Percentiles rank a stretch among this genome's conserved stretches.
Evolutionary conservation across 2,888 invertebrate species (phyloP).

Genomic region (Merodon equestris): DNA sequence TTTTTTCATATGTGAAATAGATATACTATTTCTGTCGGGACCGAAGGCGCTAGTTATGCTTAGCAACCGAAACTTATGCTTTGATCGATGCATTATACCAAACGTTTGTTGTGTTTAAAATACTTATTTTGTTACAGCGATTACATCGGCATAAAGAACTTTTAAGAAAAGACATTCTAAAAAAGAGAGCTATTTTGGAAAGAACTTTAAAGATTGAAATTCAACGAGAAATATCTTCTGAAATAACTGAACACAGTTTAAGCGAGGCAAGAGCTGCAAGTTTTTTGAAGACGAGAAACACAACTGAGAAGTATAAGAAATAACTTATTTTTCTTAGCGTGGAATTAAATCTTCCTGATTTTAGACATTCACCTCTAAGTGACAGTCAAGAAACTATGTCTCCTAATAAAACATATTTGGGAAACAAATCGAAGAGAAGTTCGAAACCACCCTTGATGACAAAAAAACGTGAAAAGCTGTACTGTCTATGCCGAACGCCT

Average conservation of each 20-base stretch:
- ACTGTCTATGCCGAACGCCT: constrained; percentile 95
- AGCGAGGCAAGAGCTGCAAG: constrained; percentile 15
- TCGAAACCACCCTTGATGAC: constrained; percentile 56
- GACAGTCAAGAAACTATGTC: constrained; percentile 23
- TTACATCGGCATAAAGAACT: constrained; percentile 93
- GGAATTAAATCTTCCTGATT: background rate
- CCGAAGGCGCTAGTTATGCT: too few species aligned
- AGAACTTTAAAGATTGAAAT: constrained; percentile 94
- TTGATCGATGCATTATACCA: too few species aligned
- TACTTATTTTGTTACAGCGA: constrained; percentile 81
- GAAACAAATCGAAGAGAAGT: constrained; percentile 50
- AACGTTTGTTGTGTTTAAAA: too few species aligned
- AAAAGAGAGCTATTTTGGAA: constrained; percentile 92
- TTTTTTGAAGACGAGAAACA: constrained; percentile 18
- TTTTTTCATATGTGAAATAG: too few species aligned
- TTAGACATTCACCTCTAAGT: constrained; percentile 25
- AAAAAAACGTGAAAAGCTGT: constrained; percentile 88
- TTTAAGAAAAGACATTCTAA: constrained; percentile 94
- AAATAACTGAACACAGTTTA: constrained; percentile 72
- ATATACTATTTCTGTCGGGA: too few species aligned
- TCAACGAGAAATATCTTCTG: constrained; percentile 88
- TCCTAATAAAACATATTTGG: constrained; percentile 10
- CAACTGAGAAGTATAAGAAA: constrained; percentile 31
- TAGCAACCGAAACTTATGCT: too few species aligned
- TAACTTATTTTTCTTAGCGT: background rate